Evolutionary conservation across 2,888 invertebrate genomes (phyloP), one percentile per base, ranked within the genome.

Genomic region (Oxyscelio sp.): DNA sequence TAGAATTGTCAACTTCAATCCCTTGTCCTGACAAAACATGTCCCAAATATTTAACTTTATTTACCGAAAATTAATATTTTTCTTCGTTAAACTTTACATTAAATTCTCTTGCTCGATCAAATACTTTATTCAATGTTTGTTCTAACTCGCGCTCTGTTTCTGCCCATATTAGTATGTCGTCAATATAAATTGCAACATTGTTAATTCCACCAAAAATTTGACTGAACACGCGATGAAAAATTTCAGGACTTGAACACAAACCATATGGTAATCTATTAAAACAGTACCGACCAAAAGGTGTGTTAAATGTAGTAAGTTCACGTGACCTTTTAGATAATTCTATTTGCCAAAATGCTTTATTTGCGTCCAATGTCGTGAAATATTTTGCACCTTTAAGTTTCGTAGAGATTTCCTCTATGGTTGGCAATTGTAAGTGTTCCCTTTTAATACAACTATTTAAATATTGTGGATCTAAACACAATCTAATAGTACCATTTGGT

Each of bases 171-270:
- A n/a, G n/a, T n/a, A n/a, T n/a, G n/a, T n/a, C n/a, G n/a, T n/a
- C 79, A 82, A 91, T 87, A 54, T 88, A 89, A 65, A 22, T 90
- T 31, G 6, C 83, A 74, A 54, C 63, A 74, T 19, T 87, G 66
- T 43, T 78, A 40, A 89, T 74, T 27, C 83, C 88, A 22, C 83
- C 85, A 85, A 91, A 89, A 19, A 89, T 84, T 43, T 90, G 61
- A 9, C 43, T 59, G 58, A 85, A 87, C 0, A 48, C 71, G 79
- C 59, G 65, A 31, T 91, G 88, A 83, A 89, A 89, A 19, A 90
- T 56, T 86, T 90, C 90, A 31, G 88, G 84, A 11, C 87, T 79
- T 19, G 63, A 40, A 48, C 31, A 74, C 50, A 90, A 24, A 5
- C 89, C 90, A 85, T 85, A 90, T 8, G 89, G 56, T 13, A 56